Percentiles rank a stretch among this genome's conserved stretches.
Evolutionary conservation across 2,888 invertebrate genomes (phyloP).

Genomic region (Gasteruption jaculator): DNA sequence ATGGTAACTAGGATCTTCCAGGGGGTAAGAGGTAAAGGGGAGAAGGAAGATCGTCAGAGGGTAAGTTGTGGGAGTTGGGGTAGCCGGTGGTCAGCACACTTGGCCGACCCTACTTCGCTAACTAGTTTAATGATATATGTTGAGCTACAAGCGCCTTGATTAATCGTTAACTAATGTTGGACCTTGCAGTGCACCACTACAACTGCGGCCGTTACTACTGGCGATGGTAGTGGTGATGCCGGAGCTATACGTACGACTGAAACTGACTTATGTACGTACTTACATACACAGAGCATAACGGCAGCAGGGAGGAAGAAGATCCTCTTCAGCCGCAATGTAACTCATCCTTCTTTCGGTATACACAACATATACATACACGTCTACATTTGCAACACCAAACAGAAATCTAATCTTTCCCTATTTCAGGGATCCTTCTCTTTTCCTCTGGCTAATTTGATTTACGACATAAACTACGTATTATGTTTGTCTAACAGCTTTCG

Average conservation of each 20-base stretch:
- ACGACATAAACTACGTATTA: too few species aligned
- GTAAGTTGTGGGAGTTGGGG: constrained; percentile 34
- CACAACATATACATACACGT: constrained; percentile 19
- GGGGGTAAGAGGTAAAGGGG: constrained; percentile 28
- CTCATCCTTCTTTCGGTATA: background rate
- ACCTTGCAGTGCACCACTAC: constrained; percentile 46
- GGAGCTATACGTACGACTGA: too few species aligned
- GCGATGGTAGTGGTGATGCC: too few species aligned
- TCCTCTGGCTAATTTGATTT: constrained; percentile 51
- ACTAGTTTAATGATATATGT: constrained; percentile 54
- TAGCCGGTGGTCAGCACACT: constrained; percentile 52
- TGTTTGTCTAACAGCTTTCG: too few species aligned
- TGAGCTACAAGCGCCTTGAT: constrained; percentile 53
- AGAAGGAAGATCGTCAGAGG: constrained; percentile 33
- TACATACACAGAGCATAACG: constrained; percentile 12
- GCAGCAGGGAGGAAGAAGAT: constrained; percentile 26
- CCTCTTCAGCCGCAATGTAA: too few species aligned
- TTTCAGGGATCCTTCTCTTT: too few species aligned
- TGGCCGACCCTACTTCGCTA: constrained; percentile 53
- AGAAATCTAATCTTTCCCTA: constrained; percentile 50
- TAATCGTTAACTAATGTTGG: constrained; percentile 53
- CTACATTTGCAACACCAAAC: constrained; percentile 40
- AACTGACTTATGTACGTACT: constrained; percentile 2
- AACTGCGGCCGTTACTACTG: constrained; percentile 23
- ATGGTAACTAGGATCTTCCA: constrained; percentile 5